phyloP scores from a whole-genome alignment of 2,888 invertebrate species.

The Marasmarcha lunaedactyla region DNA sequence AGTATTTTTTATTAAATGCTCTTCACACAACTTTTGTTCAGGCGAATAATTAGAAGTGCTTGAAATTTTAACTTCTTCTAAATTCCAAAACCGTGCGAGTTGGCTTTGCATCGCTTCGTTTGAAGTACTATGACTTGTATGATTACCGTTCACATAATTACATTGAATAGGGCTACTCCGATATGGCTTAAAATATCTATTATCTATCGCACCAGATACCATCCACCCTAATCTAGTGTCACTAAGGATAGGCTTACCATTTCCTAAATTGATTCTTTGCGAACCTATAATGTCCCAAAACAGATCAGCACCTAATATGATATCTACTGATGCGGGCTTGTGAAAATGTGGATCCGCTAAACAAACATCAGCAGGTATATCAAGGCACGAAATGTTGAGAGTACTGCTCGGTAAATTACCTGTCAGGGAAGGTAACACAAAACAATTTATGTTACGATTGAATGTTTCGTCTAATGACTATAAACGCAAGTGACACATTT shows the following conservation, averaged over 20 bases:
- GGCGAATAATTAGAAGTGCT: conserved; percentile 6
- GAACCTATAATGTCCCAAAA: conserved; percentile 17
- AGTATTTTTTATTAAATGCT: conserved; percentile 18
- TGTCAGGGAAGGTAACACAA: conserved; percentile 15
- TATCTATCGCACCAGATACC: conserved; percentile 10
- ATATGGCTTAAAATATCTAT: neutral
- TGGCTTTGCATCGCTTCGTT: conserved; percentile 8
- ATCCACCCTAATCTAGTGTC: conserved; percentile 12
- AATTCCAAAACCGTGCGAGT: conserved; percentile 12
- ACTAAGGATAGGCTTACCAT: conserved; percentile 9
- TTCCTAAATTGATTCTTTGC: conserved; percentile 12
- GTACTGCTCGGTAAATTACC: conserved; percentile 9
- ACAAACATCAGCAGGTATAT: conserved; percentile 14
- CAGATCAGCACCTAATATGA: conserved; percentile 18
- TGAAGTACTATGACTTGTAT: neutral
- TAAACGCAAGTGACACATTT: conserved; percentile 9
- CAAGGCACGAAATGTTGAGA: conserved; percentile 9
- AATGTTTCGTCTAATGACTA: conserved; percentile 11
- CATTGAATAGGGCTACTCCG: neutral
- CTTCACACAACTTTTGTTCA: conserved; percentile 16
- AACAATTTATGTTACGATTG: conserved; percentile 9
- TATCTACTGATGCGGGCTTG: conserved; percentile 14
- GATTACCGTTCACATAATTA: neutral
- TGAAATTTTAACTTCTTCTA: conserved; percentile 9
- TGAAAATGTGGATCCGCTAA: conserved; percentile 17